A percentile compares a stretch with the other conserved stretches of the same genome.
These are phyloP conservation scores for Phymatocera aterrima DNA, from an alignment of 2,888 invertebrate genomes.

Conservation along the genomic window DNA sequence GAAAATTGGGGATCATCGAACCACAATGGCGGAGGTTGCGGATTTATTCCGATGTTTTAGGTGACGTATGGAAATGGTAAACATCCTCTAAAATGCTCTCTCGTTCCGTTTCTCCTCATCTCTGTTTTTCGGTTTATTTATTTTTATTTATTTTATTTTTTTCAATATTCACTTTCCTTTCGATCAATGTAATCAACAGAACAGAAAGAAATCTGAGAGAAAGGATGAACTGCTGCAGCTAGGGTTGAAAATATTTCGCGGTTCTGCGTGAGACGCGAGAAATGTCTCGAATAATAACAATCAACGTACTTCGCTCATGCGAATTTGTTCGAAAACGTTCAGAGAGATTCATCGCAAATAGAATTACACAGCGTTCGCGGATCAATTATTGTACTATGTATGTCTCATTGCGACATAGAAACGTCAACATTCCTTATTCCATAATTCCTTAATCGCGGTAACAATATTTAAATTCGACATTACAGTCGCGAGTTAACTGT, in stretches of 20 bases:
- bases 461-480: slow-evolving; percentile 33
- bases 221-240: background rate
- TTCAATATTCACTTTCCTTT: no score
- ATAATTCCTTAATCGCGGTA: no score
- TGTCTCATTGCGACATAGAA: no score
- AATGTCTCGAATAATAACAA: no score
- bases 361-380: background rate
- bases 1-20: background rate
- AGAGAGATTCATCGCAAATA: background rate
- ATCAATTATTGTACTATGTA: background rate
- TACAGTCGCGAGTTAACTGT: slow-evolving; percentile 42
- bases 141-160: no score
- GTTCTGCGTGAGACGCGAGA: no score
- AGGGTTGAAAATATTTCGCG: background rate
- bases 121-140: background rate
- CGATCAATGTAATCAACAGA: no score
- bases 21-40: background rate
- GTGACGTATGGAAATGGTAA: slow-evolving; percentile 2
- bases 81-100: slow-evolving; percentile 7
- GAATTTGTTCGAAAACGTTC: background rate
- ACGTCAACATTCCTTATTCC: background rate
- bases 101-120: background rate
- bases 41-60: background rate
- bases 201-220: no score
- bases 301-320: no score